Base-by-base conservation (phyloP, 2,113 vertebrate species). In the Hepsetus odoe region DNA sequence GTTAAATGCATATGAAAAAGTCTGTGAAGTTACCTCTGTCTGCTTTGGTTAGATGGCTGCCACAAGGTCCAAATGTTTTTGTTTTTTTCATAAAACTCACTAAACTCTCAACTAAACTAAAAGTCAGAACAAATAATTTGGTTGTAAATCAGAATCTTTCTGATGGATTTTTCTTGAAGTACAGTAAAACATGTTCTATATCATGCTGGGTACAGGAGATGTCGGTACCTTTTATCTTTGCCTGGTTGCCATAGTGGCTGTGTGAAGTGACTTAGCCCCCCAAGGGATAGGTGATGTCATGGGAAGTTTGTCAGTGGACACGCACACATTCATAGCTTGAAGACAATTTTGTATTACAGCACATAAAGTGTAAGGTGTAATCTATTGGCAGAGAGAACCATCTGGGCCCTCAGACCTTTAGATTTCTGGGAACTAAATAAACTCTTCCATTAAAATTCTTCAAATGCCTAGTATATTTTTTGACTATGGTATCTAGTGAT, bases 11-110 rank as follows among this genome's bases (percentile, higher is more conserved):
- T 62, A 49, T n/a, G 61, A 70, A 77, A 74, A 69, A 78, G 56
- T n/a, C 64, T 11, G 71, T 70, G 56, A 67, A n/a, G n/a, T n/a
- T 84, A 74, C 46, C 70, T 32, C 9, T 11, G 30, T 56, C 26
- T 80, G 12, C 26, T 13, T 69, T 79, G 33, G 69, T 70, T 79
- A 84, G 82, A 70, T 74, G 74, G 79, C 58, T 56, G 65, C 78
- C 79, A 80, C 77, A 74, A 77, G 70, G 74, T 67, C 20, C 32
- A 32, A n/a, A 40, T 46, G 13, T 12, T 30, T 44, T 18, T 65
- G 61, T 30, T 11, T 28, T 20, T 56, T 56, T 24, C 22, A 22
- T 10, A 24, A 26, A 56, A 56, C 16, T 59, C 56, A 24, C 53
- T 38, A 38, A 38, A 26, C n/a, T 59, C 22, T 1, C 1, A 59